phyloP scores from a whole-genome alignment of 2,113 vertebrate genomes.

The Coptodon rendalli region DNA sequence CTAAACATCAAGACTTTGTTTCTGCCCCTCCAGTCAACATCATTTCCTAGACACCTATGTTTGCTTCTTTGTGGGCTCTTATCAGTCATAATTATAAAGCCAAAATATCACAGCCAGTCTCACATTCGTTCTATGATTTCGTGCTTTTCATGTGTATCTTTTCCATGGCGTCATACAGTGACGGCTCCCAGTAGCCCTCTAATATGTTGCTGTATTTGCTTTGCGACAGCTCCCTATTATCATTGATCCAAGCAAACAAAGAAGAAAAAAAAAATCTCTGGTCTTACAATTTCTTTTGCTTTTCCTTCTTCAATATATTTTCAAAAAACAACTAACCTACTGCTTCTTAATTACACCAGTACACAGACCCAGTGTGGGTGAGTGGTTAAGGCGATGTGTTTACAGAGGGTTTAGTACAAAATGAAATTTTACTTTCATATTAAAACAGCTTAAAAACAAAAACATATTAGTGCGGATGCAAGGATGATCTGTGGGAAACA shows the following conservation, averaged over 20 bases:
- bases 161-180: neutral
- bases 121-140: neutral
- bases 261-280: neutral
- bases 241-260: neutral
- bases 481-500: conserved; percentile 23
- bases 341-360: neutral
- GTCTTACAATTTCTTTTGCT: neutral
- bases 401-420: neutral
- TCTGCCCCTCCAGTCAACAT: neutral
- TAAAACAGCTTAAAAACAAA: neutral
- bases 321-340: neutral
- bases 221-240: neutral
- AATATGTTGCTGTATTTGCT: neutral
- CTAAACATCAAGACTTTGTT: neutral
- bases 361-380: neutral
- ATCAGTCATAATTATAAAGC: neutral
- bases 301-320: neutral
- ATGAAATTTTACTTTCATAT: neutral
- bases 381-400: neutral
- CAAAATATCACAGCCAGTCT: neutral
- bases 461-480: neutral
- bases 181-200: neutral
- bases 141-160: neutral
- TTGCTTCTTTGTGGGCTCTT: neutral
- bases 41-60: neutral